phyloP scores from a whole-genome alignment of 92 coral and sea anemone genomes.

The Actinostola sp. region DNA sequence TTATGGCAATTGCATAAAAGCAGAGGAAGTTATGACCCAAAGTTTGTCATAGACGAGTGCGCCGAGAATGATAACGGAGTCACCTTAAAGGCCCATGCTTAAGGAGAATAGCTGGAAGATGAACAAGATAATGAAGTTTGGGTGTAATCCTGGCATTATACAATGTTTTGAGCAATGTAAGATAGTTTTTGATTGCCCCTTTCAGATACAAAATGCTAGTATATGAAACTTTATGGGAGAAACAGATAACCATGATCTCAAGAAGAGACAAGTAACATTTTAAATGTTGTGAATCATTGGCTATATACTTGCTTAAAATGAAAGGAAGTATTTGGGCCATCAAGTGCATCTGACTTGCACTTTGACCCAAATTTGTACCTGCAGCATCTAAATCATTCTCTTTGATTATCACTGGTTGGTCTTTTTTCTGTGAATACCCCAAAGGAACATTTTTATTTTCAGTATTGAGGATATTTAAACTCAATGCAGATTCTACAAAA shows the following conservation, averaged over 20 bases:
- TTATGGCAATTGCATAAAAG: too few species aligned
- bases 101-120: constrained; percentile 43
- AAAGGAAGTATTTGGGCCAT: constrained; percentile 31
- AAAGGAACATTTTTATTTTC: too few species aligned
- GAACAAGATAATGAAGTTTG: constrained; percentile 46
- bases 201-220: constrained; percentile 28
- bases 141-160: constrained; percentile 36
- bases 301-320: constrained; percentile 10
- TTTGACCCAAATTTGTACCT: constrained; percentile 35
- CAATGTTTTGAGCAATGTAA: constrained; percentile 12
- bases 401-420: neutral
- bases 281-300: constrained; percentile 27
- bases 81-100: constrained; percentile 57
- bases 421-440: neutral
- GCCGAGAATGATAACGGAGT: too few species aligned
- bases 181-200: constrained; percentile 12
- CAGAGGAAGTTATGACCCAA: too few species aligned
- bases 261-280: constrained; percentile 25
- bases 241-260: constrained; percentile 34
- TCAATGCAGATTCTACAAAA: too few species aligned
- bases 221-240: constrained; percentile 12
- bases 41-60: too few species aligned
- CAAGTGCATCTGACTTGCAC: constrained; percentile 40
- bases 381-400: neutral
- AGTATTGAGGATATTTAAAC: too few species aligned